A percentile compares a stretch with the other conserved stretches of the same genome.
Conservation (phyloP, 1,140 invertebrate genomes). For the Temnothorax curvispinosus region DNA sequence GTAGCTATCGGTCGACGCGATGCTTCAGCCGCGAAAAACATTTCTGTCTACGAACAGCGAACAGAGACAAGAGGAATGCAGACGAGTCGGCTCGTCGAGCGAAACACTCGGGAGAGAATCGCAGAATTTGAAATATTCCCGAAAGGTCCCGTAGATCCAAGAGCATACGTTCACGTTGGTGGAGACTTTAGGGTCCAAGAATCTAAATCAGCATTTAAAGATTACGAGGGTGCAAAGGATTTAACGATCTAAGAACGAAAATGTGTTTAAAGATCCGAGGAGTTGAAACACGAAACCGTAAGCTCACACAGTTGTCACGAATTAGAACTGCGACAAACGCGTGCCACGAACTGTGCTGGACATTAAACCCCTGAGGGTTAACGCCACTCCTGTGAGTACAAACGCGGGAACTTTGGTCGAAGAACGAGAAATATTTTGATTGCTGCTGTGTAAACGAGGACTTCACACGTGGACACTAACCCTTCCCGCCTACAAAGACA, state of each 20-base stretch:
- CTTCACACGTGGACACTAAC: conserved; percentile 58
- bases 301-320: conserved; percentile 30
- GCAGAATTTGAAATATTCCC: neutral
- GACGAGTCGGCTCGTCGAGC: neutral
- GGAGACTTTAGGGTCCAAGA: neutral
- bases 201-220: neutral
- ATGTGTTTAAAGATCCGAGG: neutral
- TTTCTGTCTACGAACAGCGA: neutral
- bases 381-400: conserved; percentile 46
- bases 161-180: no score
- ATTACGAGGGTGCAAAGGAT: neutral
- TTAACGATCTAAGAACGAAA: neutral
- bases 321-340: conserved; percentile 55
- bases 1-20: conserved; percentile 70
- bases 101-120: neutral
- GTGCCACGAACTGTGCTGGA: conserved; percentile 40
- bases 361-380: conserved; percentile 56
- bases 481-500: conserved; percentile 34
- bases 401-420: conserved; percentile 61
- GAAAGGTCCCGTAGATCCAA: neutral
- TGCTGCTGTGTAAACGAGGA: conserved; percentile 60
- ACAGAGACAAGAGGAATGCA: neutral
- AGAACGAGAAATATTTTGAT: conserved; percentile 63
- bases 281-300: neutral
- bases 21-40: conserved; percentile 29